A percentile compares a stretch with the other conserved stretches of the same genome.
These are phyloP conservation scores for Drosophila emarginata DNA, from an alignment of 2,888 invertebrate genomes.

Conservation along the genomic window DNA sequence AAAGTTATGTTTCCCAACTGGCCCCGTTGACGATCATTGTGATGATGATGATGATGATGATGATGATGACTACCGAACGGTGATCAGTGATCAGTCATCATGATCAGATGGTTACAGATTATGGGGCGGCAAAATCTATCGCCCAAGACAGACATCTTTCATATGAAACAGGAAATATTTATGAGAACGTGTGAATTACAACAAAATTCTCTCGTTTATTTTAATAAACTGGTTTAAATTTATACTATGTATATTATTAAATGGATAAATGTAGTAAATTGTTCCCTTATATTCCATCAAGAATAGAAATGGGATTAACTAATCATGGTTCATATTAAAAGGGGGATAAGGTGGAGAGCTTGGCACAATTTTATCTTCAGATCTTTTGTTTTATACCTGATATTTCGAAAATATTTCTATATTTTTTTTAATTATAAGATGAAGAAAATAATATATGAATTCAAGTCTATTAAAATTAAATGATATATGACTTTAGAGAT, in stretches of 20 bases:
- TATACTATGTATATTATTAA: neutral
- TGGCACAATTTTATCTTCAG: no score
- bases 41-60: slow-evolving; percentile 20
- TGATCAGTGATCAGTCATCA: slow-evolving; percentile 14
- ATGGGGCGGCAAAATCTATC: slow-evolving; percentile 66
- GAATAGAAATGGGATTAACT: no score
- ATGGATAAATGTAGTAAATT: neutral
- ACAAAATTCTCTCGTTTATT: neutral
- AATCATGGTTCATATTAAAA: no score
- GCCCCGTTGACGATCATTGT: slow-evolving; percentile 13
- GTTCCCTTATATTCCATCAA: no score
- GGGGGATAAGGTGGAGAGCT: no score
- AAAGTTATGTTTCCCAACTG: slow-evolving; percentile 57
- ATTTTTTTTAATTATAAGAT: no score
- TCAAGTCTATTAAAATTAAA: no score
- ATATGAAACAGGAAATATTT: slow-evolving; percentile 30
- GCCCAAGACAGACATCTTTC: slow-evolving; percentile 37
- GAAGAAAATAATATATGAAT: no score
- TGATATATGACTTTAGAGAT: no score
- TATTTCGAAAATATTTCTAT: no score
- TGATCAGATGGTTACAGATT: slow-evolving; percentile 63
- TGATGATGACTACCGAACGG: slow-evolving; percentile 49
- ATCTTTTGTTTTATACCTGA: no score
- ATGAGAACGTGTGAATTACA: slow-evolving; percentile 39
- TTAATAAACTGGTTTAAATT: slow-evolving; percentile 7